Base-by-base conservation (phyloP, 1,140 invertebrate genomes). In the Drosophila guanche region DNA sequence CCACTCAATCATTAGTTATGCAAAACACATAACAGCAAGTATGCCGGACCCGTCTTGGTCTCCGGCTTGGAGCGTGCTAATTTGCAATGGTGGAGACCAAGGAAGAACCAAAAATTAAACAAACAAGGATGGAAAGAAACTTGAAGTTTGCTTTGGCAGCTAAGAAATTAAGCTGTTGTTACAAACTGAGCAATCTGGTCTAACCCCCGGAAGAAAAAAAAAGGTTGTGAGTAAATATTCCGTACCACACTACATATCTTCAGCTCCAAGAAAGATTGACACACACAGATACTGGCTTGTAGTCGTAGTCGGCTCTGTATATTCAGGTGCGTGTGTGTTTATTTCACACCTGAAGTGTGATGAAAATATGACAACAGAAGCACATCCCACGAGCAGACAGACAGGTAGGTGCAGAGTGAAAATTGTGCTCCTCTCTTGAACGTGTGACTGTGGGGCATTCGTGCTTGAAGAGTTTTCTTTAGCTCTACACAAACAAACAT, bases 341-440 rank as follows among this genome's bases (percentile, higher is more conserved):
- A 77, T 77, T 85, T 85, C 68, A 85, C 81, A 85, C 81, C 81
- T 85, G 77, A 81, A 85, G 81, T 79, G 81, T 85, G 81, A 76
- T 81, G 69, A 86, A 73, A 85, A 86, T 86, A 86, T 85, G 73
- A 72, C 79, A 83, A 83, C 79, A 83, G 76, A 61, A 71, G 73
- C 68, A 56, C 47, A 59, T 54, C 75, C 51, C 48, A 43, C 78
- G 48, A 53, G 66, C 62, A 72, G 81, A 85, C 66, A 85, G 63
- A 62, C 58, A 67, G 76, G 76, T 71, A 79, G 63, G 60, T 68
- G 66, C 56, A 61, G 73, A 79, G 77, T 80, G 81, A 72, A 86
- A 67, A 81, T 85, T 78, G 72, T 54, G 22, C 58, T 20, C 27
- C 42, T 60, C 51, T 23, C 81, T 72, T 79, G 81, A 81, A 85